A percentile compares a stretch with the other conserved stretches of the same genome.
phyloP scores from a whole-genome alignment of 2,797 vertebrate genomes.

The Mus caroli region DNA sequence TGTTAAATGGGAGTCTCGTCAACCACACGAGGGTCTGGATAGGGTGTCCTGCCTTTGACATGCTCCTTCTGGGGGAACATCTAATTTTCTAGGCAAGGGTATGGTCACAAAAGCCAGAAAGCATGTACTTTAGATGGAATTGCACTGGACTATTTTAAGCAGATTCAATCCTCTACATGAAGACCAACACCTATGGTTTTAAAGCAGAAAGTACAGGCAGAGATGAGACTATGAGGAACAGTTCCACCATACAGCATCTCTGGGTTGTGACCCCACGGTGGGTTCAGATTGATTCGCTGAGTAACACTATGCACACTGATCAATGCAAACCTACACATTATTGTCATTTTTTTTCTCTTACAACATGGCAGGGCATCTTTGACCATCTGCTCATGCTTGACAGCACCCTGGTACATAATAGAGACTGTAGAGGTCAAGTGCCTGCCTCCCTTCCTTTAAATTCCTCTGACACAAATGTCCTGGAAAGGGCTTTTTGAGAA shows the following conservation, averaged over 20 bases:
- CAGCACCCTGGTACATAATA: not conserved
- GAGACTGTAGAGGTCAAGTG: not conserved
- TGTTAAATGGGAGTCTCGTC: not conserved
- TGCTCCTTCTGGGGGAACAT: not conserved
- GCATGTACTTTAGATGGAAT: not conserved
- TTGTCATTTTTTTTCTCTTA: not conserved
- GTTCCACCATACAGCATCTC: not conserved
- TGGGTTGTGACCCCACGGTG: not conserved
- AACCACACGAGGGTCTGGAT: not conserved
- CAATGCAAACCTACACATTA: accelerated
- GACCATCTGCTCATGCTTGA: no score
- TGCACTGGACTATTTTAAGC: not conserved
- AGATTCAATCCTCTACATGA: not conserved
- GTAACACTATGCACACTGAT: not conserved
- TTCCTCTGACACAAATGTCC: not conserved
- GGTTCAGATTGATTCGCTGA: no score
- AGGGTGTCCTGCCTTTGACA: not conserved
- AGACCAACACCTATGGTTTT: not conserved
- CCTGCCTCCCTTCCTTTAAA: not conserved
- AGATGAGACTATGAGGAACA: not conserved
- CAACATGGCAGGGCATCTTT: not conserved
- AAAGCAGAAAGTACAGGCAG: not conserved
- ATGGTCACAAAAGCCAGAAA: not conserved
- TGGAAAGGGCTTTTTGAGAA: not conserved
- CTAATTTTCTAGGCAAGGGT: conserved; percentile 18